These are phyloP conservation scores for Napeogenes sylphis DNA, from an alignment of 2,888 invertebrate species.

Conservation along the genomic window DNA sequence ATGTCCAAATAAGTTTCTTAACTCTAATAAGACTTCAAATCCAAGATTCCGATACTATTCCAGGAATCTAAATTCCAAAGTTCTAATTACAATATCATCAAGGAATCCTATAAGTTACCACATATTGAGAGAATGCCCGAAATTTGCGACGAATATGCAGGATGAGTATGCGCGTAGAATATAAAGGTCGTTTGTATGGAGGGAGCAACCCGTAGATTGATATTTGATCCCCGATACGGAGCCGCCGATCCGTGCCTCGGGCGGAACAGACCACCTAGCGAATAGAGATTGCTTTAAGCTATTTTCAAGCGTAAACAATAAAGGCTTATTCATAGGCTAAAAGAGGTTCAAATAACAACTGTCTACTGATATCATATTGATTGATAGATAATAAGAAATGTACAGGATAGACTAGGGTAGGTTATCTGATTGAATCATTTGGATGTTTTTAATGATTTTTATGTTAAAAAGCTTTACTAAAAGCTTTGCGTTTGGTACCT, in stretches of 20 bases:
- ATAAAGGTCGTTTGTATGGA: conserved; percentile 46
- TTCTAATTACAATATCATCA: background rate
- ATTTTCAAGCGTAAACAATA: background rate
- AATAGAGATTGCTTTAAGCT: conserved; percentile 6
- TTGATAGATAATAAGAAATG: too few relatives aligned
- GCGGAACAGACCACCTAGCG: conserved; percentile 40
- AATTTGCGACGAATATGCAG: conserved; percentile 20
- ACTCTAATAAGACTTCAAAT: too few relatives aligned
- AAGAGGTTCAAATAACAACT: too few relatives aligned
- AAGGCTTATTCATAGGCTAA: too few relatives aligned
- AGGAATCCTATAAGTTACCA: conserved; percentile 1
- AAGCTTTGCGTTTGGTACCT: too few relatives aligned
- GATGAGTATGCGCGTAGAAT: conserved; percentile 33
- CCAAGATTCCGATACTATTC: too few relatives aligned
- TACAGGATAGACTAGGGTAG: too few relatives aligned
- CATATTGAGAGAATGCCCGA: conserved; percentile 9
- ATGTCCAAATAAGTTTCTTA: too few relatives aligned
- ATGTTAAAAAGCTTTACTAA: too few relatives aligned
- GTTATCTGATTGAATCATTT: too few relatives aligned
- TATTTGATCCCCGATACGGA: conserved; percentile 67
- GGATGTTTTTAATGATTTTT: too few relatives aligned
- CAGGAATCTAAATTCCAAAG: background rate
- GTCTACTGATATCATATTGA: too few relatives aligned
- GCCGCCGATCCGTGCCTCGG: conserved; percentile 35
- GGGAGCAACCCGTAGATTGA: conserved; percentile 62